Conservation (phyloP, 2,797 vertebrate species). For the Hephaestus fuliginosus region DNA sequence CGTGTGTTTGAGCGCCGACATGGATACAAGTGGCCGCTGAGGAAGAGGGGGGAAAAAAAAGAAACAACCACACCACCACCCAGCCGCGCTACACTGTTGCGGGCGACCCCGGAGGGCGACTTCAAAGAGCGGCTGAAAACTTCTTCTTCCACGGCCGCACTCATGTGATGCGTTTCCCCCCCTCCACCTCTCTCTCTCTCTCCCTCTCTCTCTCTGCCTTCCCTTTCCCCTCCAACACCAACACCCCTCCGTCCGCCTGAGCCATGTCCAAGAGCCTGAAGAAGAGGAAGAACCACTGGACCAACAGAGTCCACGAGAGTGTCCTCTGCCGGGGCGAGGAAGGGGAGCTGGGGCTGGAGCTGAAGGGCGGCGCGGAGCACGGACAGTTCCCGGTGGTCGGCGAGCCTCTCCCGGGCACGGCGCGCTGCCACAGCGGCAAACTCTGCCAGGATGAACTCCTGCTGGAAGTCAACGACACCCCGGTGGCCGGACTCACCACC, state of each 20-base stretch:
- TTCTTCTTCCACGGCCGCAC: conserved; percentile 72
- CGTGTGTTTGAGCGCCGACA: conserved; percentile 60
- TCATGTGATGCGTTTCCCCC: conserved; percentile 61
- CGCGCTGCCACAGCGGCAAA: conserved; percentile 88
- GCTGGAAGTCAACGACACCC: conserved; percentile 97
- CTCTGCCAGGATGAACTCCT: conserved; percentile 88
- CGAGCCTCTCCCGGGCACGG: conserved; percentile 87
- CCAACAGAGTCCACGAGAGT: conserved; percentile 95
- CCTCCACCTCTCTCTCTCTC: too few species aligned
- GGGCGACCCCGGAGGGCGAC: conserved; percentile 27
- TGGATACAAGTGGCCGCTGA: conserved; percentile 63
- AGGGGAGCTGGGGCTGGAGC: conserved; percentile 92
- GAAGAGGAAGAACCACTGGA: conserved; percentile 97
- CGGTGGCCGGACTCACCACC: conserved; percentile 96
- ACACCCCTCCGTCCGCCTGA: conserved; percentile 49
- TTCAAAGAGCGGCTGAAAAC: conserved; percentile 47
- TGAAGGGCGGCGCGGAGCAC: conserved; percentile 95
- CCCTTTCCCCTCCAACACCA: too few species aligned
- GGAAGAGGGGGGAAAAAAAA: too few species aligned
- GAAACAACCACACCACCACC: too few species aligned
- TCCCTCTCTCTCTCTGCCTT: too few species aligned
- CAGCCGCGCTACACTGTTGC: conserved; percentile 6
- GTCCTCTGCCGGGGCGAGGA: conserved; percentile 90
- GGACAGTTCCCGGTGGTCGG: conserved; percentile 96
- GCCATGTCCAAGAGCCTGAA: conserved; percentile 97